Evolutionary conservation across 2,888 invertebrate species (phyloP), one percentile per base, ranked within the genome.

Genomic region (Callimorpha dominula): DNA sequence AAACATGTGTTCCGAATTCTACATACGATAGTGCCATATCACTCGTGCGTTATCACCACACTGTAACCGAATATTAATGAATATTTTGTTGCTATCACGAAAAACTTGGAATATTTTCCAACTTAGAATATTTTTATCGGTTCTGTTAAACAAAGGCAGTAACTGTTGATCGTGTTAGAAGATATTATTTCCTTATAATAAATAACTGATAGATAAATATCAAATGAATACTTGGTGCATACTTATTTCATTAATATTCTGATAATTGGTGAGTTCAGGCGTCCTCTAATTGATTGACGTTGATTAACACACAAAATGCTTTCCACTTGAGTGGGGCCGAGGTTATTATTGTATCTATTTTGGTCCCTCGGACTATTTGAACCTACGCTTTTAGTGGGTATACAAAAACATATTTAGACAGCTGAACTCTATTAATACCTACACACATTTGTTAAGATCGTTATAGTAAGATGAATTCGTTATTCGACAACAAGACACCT

Each of bases 331-430:
- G 70, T 64, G 71, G 43, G 20, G 43, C 42, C 43, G 52, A 52
- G 52, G 71, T 76, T 75, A 73, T 76, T 74, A 74, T 40, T 79
- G 43, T 57, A 43, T 71, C 73, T 81, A 81, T 83, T 83, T 77
- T 76, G 31, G 71, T 67, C 57, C 62, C 11, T 72, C 52, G 20
- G 52, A 42, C n/a, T 42, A 62, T 71, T 63, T 43, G 68, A 64
- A 70, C 20, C 40, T 40, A n/a, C 57, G 68, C 76, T 72, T 81
- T 83, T 70, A 78, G 74, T 66, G 60, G 54, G 43, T 78, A 31
- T 63, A 71, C 57, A 52, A 64, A 70, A 60, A 11, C 31, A 14
- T 54, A 70, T 64, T 64, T 64, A 65, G 42, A 52, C 20, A 43
- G 31, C 65, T 50, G 31, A 50, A 17, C 0, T n/a, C 50, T 65